These are phyloP conservation scores for Myotis daubentonii DNA, from an alignment of 2,797 vertebrate genomes.

Conservation along the genomic window DNA sequence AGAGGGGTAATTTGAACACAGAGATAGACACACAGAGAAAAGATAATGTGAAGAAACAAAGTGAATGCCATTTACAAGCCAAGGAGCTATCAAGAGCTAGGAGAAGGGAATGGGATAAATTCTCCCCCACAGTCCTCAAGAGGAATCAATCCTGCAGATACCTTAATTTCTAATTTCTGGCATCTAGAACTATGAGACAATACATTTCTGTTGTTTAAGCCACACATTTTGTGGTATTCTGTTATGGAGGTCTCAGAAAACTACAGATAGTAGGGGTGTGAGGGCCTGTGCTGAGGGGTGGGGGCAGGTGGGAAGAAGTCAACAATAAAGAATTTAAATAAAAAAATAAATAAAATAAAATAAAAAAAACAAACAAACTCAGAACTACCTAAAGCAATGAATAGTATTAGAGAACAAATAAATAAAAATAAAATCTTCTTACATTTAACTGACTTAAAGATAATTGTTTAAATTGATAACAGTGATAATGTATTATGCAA, in stretches of 20 bases:
- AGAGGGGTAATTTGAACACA: neutral
- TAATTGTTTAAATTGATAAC: neutral
- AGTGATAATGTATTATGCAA: neutral
- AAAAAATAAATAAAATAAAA: neutral
- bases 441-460: neutral
- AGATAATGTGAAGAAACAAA: neutral
- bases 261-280: neutral
- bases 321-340: neutral
- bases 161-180: neutral
- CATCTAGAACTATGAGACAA: neutral
- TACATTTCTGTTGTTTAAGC: neutral
- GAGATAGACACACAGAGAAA: neutral
- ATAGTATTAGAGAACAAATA: neutral
- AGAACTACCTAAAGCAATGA: neutral
- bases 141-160: neutral
- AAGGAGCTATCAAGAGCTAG: neutral
- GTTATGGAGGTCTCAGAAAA: neutral
- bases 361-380: neutral
- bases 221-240: neutral
- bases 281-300: too few species aligned
- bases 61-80: neutral
- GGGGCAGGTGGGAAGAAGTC: too few species aligned
- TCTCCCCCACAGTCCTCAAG: neutral
- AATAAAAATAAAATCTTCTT: neutral
- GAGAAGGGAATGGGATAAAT: neutral